Base-by-base conservation (phyloP, 2,113 vertebrate species). In the Australoheros scitulus region DNA sequence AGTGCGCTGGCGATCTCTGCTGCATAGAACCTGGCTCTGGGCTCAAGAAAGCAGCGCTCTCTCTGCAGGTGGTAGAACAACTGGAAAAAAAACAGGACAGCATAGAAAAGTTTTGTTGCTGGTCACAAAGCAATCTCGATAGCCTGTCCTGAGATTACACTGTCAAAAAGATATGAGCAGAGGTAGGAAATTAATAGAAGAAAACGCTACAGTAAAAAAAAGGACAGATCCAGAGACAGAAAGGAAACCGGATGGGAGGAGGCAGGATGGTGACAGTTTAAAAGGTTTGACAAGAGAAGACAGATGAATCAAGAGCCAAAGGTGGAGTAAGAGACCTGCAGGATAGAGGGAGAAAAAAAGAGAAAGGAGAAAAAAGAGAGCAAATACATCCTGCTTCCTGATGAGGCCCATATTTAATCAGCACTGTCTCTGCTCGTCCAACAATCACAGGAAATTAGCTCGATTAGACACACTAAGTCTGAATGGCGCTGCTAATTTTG, bases 41-140 rank as follows among this genome's bases (percentile, higher is more conserved):
- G 98, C 94, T 99, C 98, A 74, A 99, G 96, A 94, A 99, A 99
- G 96, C 97, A 99, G 80, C 98, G 97, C 80, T 99, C 98, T 89
- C 98, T 96, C 94, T 99, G 98, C 86, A 99, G 97, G 95, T 99
- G 98, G 94, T 99, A 99, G 94, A 99, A 99, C 91, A 99, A 92
- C 98, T 99, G 90, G 32, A 90, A 86, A 79, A 38, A 4, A 81
- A 50, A 26, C 26, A 57, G 3, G 82, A 18, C 89, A 32, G 87
- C 11, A 64, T 4, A 63, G 29, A 3, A 24, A 47, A 55, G 47
- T 60, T 34, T 32, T 72, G 41, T 55, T 55, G 18, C 47, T 55
- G 20, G 15, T 17, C 43, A 59, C 36, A 22, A 59, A 36, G 29
- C 14, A 14, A 8, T 9, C 22, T 56, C 2, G 60, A 5, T 3